Percentiles rank a stretch among this genome's conserved stretches.
These are phyloP conservation scores for Astyanax mexicanus DNA, from an alignment of 2,797 vertebrate species.

Conservation along the genomic window DNA sequence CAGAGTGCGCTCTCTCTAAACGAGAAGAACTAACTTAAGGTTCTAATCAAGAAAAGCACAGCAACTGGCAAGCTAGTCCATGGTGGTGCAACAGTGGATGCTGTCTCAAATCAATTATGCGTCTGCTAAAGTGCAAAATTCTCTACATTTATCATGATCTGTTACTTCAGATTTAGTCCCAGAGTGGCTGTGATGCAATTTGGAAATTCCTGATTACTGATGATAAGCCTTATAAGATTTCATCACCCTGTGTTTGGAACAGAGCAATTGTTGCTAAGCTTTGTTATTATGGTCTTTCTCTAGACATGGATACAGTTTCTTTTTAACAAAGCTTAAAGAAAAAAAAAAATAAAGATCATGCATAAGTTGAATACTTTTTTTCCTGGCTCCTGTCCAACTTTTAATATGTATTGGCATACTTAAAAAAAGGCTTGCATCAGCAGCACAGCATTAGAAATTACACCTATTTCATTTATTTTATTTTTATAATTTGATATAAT, in stretches of 20 bases:
- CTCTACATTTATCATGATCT: slow-evolving; percentile 7
- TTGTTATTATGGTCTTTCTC: not conserved
- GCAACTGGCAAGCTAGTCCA: not conserved
- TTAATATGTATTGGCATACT: too few species aligned
- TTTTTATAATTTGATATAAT: too few species aligned
- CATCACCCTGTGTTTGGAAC: slow-evolving; percentile 14
- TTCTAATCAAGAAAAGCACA: not conserved
- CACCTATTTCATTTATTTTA: too few species aligned
- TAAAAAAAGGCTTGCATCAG: too few species aligned
- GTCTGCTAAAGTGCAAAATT: slow-evolving; percentile 4
- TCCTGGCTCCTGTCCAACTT: too few species aligned
- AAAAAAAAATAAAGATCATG: not conserved
- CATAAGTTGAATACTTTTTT: too few species aligned
- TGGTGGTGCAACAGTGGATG: not conserved
- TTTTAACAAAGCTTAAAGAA: not conserved
- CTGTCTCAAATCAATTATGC: not conserved
- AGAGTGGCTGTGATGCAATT: not conserved
- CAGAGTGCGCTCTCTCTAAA: not conserved
- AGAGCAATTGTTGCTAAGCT: slow-evolving; percentile 11
- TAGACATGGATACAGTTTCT: not conserved
- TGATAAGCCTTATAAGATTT: slow-evolving; percentile 26
- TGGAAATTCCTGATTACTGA: slow-evolving; percentile 4
- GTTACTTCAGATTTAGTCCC: not conserved
- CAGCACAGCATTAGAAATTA: too few species aligned
- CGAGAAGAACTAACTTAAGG: not conserved